A percentile compares a stretch with the other conserved stretches of the same genome.
phyloP scores from a whole-genome alignment of 2,113 vertebrate genomes.

The Hippocampus zosterae region DNA sequence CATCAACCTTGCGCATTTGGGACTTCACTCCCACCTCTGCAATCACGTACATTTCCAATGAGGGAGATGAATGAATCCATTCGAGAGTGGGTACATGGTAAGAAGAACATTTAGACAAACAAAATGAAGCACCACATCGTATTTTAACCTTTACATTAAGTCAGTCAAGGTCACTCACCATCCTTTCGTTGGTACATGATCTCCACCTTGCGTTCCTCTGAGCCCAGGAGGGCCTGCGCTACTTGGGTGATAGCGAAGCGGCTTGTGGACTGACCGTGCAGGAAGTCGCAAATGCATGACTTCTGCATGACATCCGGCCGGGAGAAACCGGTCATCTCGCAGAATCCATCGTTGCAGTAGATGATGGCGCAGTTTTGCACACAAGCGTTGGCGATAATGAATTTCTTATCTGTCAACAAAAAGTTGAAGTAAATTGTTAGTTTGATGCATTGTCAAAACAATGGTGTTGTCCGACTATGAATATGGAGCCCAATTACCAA shows the following conservation, averaged over 20 bases:
- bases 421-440: conserved; percentile 8
- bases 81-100: not conserved
- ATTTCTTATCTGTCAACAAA: conserved; percentile 87
- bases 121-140: not conserved
- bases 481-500: too few species aligned
- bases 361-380: conserved; percentile 95
- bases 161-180: conserved; percentile 72
- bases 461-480: not conserved
- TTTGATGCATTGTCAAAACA: not conserved
- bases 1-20: too few species aligned
- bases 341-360: conserved; percentile 96
- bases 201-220: conserved; percentile 91
- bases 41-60: not conserved
- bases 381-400: conserved; percentile 94
- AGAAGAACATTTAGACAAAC: not conserved
- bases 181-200: conserved; percentile 95
- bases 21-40: not conserved
- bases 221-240: conserved; percentile 88
- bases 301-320: conserved; percentile 94
- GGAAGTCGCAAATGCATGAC: conserved; percentile 93
- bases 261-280: conserved; percentile 88
- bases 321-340: conserved; percentile 95
- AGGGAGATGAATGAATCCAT: not conserved
- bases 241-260: conserved; percentile 88
- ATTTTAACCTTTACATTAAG: not conserved